Evolutionary conservation across 2,113 vertebrate genomes (phyloP).

Genomic region (Aegithalos caudatus): DNA sequence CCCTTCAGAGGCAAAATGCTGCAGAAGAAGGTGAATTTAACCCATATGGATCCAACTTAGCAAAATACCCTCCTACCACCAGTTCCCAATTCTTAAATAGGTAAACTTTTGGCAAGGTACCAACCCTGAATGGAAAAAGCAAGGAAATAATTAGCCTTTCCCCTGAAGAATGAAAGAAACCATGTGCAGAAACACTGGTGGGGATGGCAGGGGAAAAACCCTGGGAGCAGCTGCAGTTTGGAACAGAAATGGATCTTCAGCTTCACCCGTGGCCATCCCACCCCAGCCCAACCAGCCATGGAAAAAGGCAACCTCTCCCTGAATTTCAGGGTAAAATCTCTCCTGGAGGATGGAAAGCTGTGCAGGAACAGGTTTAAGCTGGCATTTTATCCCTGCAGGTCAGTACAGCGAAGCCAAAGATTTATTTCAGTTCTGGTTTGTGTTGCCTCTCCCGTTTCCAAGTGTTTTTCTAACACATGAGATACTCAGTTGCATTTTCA

Average conservation of each 20-base stretch:
- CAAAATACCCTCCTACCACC: neutral
- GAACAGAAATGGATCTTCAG: neutral
- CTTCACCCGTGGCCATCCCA: neutral
- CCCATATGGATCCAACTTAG: neutral
- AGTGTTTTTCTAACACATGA: neutral
- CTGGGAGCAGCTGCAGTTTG: neutral
- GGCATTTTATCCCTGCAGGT: neutral
- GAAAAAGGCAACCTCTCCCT: neutral
- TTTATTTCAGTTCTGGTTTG: neutral
- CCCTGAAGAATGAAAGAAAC: neutral
- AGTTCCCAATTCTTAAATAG: neutral
- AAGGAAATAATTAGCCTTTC: slow-evolving; percentile 7
- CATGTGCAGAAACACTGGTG: neutral
- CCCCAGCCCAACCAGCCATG: neutral
- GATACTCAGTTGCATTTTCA: neutral
- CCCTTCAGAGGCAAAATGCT: neutral
- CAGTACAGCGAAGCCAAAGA: neutral
- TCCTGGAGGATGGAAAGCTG: neutral
- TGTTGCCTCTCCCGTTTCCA: neutral
- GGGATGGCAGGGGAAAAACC: neutral
- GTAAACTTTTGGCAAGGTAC: neutral
- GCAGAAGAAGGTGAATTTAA: neutral
- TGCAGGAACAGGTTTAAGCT: neutral
- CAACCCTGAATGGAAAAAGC: neutral
- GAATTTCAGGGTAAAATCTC: neutral